Percentiles rank a stretch among this genome's conserved stretches.
phyloP scores from a whole-genome alignment of 1,140 invertebrate species.

The Apis florea region DNA sequence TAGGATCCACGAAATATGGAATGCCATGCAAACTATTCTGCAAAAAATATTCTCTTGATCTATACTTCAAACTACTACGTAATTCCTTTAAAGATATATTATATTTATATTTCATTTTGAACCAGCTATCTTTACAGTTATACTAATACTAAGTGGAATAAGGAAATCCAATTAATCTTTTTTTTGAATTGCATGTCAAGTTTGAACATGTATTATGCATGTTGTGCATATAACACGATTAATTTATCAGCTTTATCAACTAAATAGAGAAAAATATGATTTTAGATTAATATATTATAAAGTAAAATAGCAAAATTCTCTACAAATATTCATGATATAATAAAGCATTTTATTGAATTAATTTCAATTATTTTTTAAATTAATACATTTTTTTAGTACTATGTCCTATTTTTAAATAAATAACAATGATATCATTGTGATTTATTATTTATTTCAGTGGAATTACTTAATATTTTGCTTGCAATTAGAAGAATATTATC shows the following conservation, averaged over 20 bases:
- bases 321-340: neutral
- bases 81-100: conserved; percentile 42
- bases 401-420: no score
- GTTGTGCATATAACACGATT: neutral
- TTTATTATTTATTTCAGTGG: no score
- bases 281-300: neutral
- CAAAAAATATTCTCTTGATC: conserved; percentile 63
- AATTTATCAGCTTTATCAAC: conserved; percentile 26
- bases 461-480: no score
- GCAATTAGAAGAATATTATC: no score
- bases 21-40: conserved; percentile 69
- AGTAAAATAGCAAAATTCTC: neutral
- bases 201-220: conserved; percentile 2
- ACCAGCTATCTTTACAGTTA: neutral
- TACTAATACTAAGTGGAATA: neutral
- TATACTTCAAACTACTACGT: conserved; percentile 52
- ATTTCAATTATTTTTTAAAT: no score
- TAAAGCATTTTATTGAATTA: neutral
- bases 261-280: neutral
- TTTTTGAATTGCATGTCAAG: conserved; percentile 22
- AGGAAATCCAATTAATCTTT: conserved; percentile 4
- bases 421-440: no score
- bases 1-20: conserved; percentile 63
- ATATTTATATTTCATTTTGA: conserved; percentile 56
- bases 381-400: no score